Conservation (phyloP, 2,888 invertebrate species). For the Bhutanitis thaidina region DNA sequence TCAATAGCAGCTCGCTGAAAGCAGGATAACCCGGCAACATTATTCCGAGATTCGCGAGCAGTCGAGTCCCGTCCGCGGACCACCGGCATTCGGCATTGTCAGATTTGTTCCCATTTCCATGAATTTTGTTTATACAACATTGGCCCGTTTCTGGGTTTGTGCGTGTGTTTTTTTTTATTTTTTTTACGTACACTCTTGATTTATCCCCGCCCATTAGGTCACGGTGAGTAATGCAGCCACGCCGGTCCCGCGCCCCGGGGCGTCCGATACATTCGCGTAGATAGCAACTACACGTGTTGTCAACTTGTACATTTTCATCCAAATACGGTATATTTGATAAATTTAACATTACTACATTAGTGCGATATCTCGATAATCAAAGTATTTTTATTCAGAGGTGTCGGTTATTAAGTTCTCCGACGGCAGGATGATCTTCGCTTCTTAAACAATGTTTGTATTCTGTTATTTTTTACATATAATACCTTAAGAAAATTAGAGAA, state of each 20-base stretch:
- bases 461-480: too few relatives aligned
- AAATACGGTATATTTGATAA: conserved; percentile 71
- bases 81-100: conserved; percentile 62
- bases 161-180: conserved; percentile 33
- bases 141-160: conserved; percentile 61
- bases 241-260: conserved; percentile 61
- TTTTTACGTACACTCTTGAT: conserved; percentile 67
- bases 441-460: background rate
- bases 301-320: conserved; percentile 78
- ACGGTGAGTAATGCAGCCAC: conserved; percentile 69
- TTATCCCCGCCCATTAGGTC: conserved; percentile 76
- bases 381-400: conserved; percentile 57
- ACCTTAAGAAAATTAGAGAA: too few relatives aligned
- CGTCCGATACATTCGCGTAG: conserved; percentile 68
- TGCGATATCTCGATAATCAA: conserved; percentile 68
- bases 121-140: conserved; percentile 76
- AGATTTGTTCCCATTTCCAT: conserved; percentile 75
- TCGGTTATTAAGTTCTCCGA: conserved; percentile 46
- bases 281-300: conserved; percentile 76
- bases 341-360: conserved; percentile 69
- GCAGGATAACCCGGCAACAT: conserved; percentile 23
- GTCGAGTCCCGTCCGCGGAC: conserved; percentile 35
- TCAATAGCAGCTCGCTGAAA: background rate
- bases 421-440: background rate
- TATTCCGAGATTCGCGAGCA: conserved; percentile 28